A percentile compares a stretch with the other conserved stretches of the same genome.
phyloP scores from a whole-genome alignment of 2,888 invertebrate species.

The Limnephilus rhombicus region DNA sequence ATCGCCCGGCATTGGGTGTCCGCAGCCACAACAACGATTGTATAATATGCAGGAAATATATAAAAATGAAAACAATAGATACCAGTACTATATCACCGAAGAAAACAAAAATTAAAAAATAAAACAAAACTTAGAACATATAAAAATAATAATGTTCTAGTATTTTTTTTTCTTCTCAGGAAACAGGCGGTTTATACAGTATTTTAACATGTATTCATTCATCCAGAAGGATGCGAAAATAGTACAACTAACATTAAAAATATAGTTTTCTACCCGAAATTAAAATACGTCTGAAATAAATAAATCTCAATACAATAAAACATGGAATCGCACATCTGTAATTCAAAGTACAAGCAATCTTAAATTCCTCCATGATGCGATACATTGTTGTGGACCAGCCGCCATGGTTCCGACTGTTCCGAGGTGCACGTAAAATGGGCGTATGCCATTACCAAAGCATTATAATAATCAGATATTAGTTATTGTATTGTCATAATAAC shows the following conservation, averaged over 20 bases:
- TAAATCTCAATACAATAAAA: no score
- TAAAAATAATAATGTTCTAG: no score
- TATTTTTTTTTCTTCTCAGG: no score
- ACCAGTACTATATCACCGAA: no score
- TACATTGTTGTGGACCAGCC: not conserved
- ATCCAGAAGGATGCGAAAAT: not conserved
- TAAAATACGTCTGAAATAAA: no score
- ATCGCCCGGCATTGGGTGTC: no score
- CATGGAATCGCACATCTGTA: not conserved
- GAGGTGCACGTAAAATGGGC: not conserved
- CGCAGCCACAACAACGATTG: no score
- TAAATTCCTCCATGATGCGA: not conserved
- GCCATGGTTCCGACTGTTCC: not conserved
- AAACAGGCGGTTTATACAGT: not conserved
- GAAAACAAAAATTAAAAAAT: no score
- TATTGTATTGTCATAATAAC: constrained; percentile 21
- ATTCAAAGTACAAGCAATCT: not conserved
- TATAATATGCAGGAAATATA: no score
- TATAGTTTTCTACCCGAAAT: not conserved
- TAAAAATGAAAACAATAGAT: no score
- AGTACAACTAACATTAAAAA: not conserved
- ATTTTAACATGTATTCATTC: not conserved
- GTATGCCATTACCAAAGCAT: not conserved
- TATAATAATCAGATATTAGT: not conserved
- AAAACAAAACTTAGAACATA: no score